These are phyloP conservation scores for Turritopsis dohrnii DNA, from an alignment of 30 jellyfish, hydroid and myxozoan species.

Conservation along the genomic window DNA sequence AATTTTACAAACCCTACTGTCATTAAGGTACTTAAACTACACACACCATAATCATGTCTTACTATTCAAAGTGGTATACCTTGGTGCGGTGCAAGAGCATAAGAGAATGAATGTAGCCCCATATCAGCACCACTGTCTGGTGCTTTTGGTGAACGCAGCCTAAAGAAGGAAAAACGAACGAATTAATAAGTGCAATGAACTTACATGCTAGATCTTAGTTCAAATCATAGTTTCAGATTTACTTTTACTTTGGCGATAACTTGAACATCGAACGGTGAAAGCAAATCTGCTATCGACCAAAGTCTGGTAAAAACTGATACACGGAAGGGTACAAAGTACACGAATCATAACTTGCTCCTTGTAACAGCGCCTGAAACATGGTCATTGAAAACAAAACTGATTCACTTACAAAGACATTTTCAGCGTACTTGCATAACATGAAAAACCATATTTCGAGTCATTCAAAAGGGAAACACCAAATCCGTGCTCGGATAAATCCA, in stretches of 20 bases:
- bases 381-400: too few relatives aligned
- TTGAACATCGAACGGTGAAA: too few relatives aligned
- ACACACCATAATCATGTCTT: neutral
- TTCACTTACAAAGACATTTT: conserved; percentile 73
- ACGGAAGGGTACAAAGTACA: too few relatives aligned
- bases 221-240: neutral
- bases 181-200: neutral
- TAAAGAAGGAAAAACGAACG: neutral
- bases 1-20: neutral
- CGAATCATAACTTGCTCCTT: too few relatives aligned
- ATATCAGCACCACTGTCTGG: conserved; percentile 77
- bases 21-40: neutral
- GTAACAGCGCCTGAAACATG: too few relatives aligned
- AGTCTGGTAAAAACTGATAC: too few relatives aligned
- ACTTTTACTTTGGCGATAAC: neutral
- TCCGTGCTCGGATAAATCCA: conserved; percentile 63
- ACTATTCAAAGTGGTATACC: conserved; percentile 24
- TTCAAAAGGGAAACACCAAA: conserved; percentile 79
- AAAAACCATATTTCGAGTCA: conserved; percentile 62
- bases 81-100: conserved; percentile 67
- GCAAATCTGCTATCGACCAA: too few relatives aligned
- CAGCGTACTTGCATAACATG: conserved; percentile 50
- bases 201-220: neutral
- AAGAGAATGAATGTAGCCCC: conserved; percentile 51
- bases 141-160: conserved; percentile 79